phyloP scores from a whole-genome alignment of 2,113 vertebrate genomes.

The Emydura subglobosa region DNA sequence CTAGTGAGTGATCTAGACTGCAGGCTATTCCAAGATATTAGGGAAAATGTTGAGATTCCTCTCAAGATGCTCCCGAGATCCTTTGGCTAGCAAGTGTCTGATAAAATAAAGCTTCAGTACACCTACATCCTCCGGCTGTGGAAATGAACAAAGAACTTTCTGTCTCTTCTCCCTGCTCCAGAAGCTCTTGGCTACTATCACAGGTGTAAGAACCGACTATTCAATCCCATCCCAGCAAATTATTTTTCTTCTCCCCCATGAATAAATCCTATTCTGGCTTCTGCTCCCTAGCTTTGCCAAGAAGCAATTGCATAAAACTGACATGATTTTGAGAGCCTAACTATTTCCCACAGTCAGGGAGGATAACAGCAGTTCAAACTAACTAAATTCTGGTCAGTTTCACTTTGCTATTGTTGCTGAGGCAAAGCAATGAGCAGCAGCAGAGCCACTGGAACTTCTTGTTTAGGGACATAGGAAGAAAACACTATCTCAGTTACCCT shows the following conservation, averaged over 20 bases:
- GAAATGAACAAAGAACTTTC: not conserved
- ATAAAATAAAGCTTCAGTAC: not conserved
- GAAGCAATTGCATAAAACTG: not conserved
- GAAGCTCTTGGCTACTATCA: not conserved
- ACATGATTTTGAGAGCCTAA: not conserved
- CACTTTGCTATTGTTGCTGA: not conserved
- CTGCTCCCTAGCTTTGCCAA: not conserved
- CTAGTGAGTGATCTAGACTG: fast-evolving
- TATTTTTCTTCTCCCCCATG: not conserved
- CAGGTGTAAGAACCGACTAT: not conserved
- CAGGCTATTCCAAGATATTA: not conserved
- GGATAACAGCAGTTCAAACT: not conserved
- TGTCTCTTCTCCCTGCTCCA: not conserved
- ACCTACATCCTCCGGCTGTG: not conserved
- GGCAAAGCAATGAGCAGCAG: not conserved
- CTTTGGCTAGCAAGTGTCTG: fast-evolving
- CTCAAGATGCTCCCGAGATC: not conserved
- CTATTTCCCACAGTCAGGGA: conserved; percentile 1
- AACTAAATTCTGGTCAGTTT: not conserved
- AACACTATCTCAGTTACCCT: not conserved
- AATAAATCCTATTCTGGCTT: not conserved
- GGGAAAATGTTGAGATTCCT: fast-evolving
- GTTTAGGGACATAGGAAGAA: not conserved
- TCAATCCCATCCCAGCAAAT: not conserved
- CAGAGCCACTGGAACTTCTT: not conserved